Evolutionary conservation across 1,140 invertebrate genomes (phyloP).

Genomic region (Papilio polyxenes): DNA sequence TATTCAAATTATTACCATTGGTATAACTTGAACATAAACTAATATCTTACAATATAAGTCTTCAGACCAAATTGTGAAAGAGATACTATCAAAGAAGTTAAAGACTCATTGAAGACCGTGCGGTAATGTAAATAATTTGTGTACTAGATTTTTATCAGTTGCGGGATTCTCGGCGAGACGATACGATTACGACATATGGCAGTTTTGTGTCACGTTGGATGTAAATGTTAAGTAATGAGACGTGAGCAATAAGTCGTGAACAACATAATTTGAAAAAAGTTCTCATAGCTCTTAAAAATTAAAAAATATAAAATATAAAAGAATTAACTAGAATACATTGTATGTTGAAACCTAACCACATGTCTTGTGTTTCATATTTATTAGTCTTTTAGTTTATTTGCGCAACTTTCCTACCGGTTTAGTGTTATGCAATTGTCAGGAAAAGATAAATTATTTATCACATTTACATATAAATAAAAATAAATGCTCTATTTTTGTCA

Average conservation of each 20-base stretch:
- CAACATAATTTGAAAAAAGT: conserved; percentile 14
- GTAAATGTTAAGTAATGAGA: conserved; percentile 31
- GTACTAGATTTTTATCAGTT: conserved; percentile 23
- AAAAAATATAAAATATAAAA: background rate
- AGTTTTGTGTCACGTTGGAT: conserved; percentile 13
- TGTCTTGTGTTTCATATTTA: conserved; percentile 19
- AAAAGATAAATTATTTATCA: conserved; percentile 23
- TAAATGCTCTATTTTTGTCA: background rate
- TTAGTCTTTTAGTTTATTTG: conserved; percentile 15
- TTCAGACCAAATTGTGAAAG: background rate
- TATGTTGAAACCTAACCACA: conserved; percentile 17
- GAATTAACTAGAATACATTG: background rate
- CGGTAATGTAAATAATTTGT: conserved; percentile 18
- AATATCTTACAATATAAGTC: background rate
- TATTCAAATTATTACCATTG: no score
- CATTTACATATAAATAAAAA: conserved; percentile 9
- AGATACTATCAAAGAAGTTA: background rate
- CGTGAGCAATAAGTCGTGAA: conserved; percentile 19
- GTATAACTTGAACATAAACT: background rate
- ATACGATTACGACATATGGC: conserved; percentile 27
- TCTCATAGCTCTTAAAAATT: conserved; percentile 14
- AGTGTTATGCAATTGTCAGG: background rate
- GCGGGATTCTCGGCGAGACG: conserved; percentile 9
- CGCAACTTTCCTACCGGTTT: conserved; percentile 18
- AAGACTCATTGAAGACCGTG: background rate